Evolutionary conservation across 2,797 vertebrate genomes (phyloP).

Genomic region (Zenarchopterus dispar): DNA sequence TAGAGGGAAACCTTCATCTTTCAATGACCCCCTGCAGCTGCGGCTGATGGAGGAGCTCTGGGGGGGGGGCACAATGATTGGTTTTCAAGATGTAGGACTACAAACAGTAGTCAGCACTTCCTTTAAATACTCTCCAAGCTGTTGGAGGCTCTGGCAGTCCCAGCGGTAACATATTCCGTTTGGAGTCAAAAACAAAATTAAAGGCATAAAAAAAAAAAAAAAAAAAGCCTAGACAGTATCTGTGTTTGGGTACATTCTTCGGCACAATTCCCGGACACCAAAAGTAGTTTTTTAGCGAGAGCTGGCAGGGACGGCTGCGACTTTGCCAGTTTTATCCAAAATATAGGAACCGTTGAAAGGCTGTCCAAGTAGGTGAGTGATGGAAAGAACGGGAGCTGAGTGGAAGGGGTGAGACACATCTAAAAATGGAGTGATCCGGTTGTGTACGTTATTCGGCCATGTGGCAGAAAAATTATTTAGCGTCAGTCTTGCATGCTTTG

Average conservation of each 20-base stretch:
- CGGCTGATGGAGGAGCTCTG: constrained; percentile 39
- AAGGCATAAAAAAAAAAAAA: constrained; percentile 5
- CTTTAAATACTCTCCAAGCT: constrained; percentile 68
- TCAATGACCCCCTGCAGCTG: constrained; percentile 56
- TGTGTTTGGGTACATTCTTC: constrained; percentile 71
- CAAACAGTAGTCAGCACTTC: constrained; percentile 74
- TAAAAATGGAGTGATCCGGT: not conserved
- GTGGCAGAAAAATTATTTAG: constrained; percentile 11
- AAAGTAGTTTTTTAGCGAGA: constrained; percentile 35
- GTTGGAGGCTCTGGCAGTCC: constrained; percentile 37
- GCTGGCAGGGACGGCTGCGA: constrained; percentile 12
- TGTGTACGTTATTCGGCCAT: not conserved
- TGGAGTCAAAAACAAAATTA: constrained; percentile 21
- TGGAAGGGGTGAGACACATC: constrained; percentile 11
- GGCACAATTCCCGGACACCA: constrained; percentile 61
- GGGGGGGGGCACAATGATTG: constrained; percentile 56
- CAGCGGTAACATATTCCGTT: constrained; percentile 44
- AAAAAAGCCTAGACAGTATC: constrained; percentile 41
- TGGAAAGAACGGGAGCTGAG: constrained; percentile 30
- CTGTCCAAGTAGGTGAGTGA: constrained; percentile 40
- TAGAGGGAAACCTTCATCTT: constrained; percentile 43
- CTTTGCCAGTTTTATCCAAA: constrained; percentile 47
- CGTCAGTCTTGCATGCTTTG: constrained; percentile 36
- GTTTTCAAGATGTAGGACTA: constrained; percentile 72
- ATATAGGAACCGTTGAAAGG: constrained; percentile 24